Base-by-base conservation (phyloP, 2,797 vertebrate species). In the Iguana delicatissima region DNA sequence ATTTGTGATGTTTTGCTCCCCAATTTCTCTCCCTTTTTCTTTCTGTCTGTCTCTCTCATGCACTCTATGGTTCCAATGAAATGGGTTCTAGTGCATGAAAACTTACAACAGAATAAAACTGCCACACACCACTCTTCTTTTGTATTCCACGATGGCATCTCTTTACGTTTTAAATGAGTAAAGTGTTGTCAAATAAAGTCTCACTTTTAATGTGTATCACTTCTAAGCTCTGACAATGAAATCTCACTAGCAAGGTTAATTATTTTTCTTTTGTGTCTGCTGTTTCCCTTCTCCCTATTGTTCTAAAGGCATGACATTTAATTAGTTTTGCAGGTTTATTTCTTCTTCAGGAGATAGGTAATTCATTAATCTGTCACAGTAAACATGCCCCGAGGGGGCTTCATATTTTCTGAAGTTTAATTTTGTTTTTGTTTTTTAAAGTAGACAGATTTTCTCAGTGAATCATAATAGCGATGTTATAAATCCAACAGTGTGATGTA, bases 241-340 rank as follows among this genome's bases (percentile, higher is more conserved):
- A 80, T 93, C 80, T 93, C 80, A 89, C 85, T 89, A 93, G 35
- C 69, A 90, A 85, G 76, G 52, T 91, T 85, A 62, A 91, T 91
- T 92, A 24, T 92, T 93, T 92, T 92, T 89, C 67, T 93, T 69
- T 85, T 91, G 64, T 79, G 72, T 26, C 79, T 91, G 46, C 79
- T 92, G n/a, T 79, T 94, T 94, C 94, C 52, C 9, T 85, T 84
- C 89, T 95, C 84, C 73, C 92, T 92, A 20, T 93, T 92, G 88
- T 93, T 90, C 42, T 92, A 90, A 94, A 87, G 1, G 3, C 26
- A 73, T n/a, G 91, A 91, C 73, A 77, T 91, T 86, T 92, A 95
- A 93, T 92, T 90, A 92, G 86, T 91, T 94, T 94, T 93, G 86
- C 14, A 35, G 93, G 85, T 94, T 96, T 95, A 46, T 94, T 95